Evolutionary conservation across 2,888 invertebrate species (phyloP).

Genomic region (Pandemis corylana): DNA sequence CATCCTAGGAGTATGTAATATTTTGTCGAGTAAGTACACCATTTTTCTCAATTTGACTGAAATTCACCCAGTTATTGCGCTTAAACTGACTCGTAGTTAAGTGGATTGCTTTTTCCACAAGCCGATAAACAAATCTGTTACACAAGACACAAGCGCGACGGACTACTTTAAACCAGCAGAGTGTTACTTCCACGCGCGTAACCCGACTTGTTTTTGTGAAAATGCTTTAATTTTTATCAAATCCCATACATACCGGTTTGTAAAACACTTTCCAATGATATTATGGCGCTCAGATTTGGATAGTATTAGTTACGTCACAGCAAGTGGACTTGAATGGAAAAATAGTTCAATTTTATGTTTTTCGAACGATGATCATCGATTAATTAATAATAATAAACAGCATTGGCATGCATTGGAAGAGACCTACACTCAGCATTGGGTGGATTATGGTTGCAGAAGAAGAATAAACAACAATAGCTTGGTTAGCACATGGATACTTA

Average conservation of each 20-base stretch:
- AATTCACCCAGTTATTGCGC: conserved; percentile 1
- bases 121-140: conserved; percentile 1
- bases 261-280: conserved; percentile 55
- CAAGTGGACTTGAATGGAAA: background rate
- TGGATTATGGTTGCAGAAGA: too few relatives aligned
- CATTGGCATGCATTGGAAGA: too few relatives aligned
- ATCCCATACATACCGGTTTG: conserved; percentile 50
- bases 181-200: conserved; percentile 7
- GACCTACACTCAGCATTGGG: too few relatives aligned
- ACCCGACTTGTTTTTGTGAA: conserved; percentile 21
- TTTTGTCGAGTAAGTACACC: background rate
- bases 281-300: conserved; percentile 42
- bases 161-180: conserved; percentile 8
- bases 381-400: too few relatives aligned
- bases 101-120: background rate
- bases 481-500: too few relatives aligned
- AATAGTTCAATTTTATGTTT: background rate
- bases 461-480: too few relatives aligned
- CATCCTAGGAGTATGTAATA: background rate
- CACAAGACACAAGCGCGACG: background rate
- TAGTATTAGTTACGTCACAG: conserved; percentile 32
- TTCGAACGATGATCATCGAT: background rate
- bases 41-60: too few relatives aligned
- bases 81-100: background rate
- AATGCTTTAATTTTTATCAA: conserved; percentile 27